Conservation (phyloP, 2,113 vertebrate species). For the Sander vitreus region DNA sequence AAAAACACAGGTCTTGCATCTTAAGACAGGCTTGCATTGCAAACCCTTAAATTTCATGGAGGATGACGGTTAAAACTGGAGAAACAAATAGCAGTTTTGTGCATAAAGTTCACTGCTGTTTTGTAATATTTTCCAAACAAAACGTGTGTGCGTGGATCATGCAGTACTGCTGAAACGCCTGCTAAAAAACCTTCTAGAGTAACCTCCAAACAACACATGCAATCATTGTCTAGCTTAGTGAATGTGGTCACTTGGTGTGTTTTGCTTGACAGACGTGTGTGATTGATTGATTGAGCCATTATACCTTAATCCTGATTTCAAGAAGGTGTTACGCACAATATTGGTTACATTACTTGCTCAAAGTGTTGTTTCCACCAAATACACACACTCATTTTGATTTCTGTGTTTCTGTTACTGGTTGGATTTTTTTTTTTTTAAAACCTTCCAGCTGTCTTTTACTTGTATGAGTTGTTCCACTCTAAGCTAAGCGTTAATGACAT, state of each 20-base stretch:
- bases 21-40: conserved; percentile 11
- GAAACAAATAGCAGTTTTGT: conserved; percentile 17
- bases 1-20: conserved; percentile 50
- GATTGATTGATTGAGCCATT: conserved; percentile 2
- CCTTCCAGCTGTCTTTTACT: conserved; percentile 1
- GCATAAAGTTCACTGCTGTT: background rate
- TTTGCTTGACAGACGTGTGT: background rate
- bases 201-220: background rate
- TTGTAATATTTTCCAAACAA: background rate
- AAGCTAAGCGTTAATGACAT: background rate
- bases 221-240: background rate
- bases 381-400: background rate
- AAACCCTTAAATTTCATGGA: conserved; percentile 4
- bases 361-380: background rate
- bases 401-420: background rate
- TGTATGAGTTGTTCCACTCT: background rate
- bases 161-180: background rate
- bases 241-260: background rate
- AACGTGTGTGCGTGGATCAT: background rate
- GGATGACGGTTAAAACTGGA: background rate
- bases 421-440: background rate
- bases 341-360: background rate
- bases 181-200: background rate
- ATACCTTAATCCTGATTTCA: conserved; percentile 25
- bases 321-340: background rate